Conservation (phyloP, 2,888 invertebrate species). For the Acanthoscelides obtectus region DNA sequence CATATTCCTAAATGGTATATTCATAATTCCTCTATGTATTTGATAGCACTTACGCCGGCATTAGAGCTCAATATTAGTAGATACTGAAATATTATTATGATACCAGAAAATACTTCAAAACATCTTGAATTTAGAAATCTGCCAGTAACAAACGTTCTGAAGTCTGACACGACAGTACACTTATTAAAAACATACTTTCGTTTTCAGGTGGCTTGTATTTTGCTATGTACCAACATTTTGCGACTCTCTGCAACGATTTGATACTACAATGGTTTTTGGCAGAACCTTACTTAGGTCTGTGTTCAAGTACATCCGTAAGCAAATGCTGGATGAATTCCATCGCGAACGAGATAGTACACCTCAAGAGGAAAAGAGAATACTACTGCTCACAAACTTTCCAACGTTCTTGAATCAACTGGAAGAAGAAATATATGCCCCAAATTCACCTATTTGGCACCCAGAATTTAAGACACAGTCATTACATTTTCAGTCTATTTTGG, state of each 20-base stretch:
- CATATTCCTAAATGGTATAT: too few species aligned
- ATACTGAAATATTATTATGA: too few species aligned
- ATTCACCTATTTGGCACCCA: conserved; percentile 91
- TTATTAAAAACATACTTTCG: background rate
- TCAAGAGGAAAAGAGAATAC: conserved; percentile 72
- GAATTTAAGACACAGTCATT: conserved; percentile 73
- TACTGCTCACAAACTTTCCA: conserved; percentile 86
- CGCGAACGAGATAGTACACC: conserved; percentile 87
- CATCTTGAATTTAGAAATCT: too few species aligned
- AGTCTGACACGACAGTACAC: background rate
- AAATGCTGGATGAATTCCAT: conserved; percentile 87
- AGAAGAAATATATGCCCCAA: conserved; percentile 78
- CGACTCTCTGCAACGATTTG: conserved; percentile 85
- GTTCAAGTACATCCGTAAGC: conserved; percentile 71
- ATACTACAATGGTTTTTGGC: conserved; percentile 89
- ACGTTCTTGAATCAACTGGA: conserved; percentile 86
- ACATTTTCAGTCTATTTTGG: conserved; percentile 60
- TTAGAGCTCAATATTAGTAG: too few species aligned
- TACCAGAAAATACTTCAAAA: too few species aligned
- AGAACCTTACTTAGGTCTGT: conserved; percentile 80
- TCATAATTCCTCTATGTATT: too few species aligned
- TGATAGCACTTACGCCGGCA: too few species aligned
- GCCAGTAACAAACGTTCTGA: too few species aligned
- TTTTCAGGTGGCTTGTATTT: conserved; percentile 81
- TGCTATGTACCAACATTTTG: conserved; percentile 95